Evolutionary conservation across 2,888 invertebrate genomes (phyloP), one percentile per base, ranked within the genome.

Genomic region (Protodeltote pygarga): DNA sequence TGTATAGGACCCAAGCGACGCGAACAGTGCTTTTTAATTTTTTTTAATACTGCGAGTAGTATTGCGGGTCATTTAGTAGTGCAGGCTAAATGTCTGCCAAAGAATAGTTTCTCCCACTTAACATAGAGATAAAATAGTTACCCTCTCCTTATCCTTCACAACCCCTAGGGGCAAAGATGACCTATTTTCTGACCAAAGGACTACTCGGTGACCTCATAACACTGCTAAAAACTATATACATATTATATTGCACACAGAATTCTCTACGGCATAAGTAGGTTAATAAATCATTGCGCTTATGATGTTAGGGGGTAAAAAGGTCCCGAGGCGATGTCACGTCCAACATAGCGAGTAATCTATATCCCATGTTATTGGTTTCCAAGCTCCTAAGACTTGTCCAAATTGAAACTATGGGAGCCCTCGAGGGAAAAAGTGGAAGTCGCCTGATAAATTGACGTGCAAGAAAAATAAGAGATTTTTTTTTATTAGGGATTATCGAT

Each of bases 201-300:
- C 3, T 11, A 13, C 6, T 5, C 0, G 2, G 13, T 4, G 5
- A 5, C 21, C 9, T n/a, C 20, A 3, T n/a, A 27, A 45, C 15
- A 32, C 17, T 19, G 13, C 11, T n/a, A 14, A 23, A 28, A 42
- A 6, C n/a, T 17, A 21, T 24, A 1, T 35, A 2, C 25, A 37
- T 13, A 10, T 9, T 19, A 28, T 11, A 10, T 20, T 20, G 2
- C 14, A 27, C 33, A 35, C 32, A 17, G 8, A 16, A 25, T 14
- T 28, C 35, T 29, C 45, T 4, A 23, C 19, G 29, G 23, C 37
- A 23, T 23, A 19, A 4, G 15, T 15, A 34, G 19, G 19, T 28
- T 57, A 46, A 61, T 65, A 57, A 53, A 62, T 65, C 53, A 64
- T 59, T 40, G 35, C 27, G 19, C 28, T 61, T 57, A 49, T 61